Evolutionary conservation across 2,888 invertebrate genomes (phyloP).

Genomic region (Drosophila quasianomalipes): DNA sequence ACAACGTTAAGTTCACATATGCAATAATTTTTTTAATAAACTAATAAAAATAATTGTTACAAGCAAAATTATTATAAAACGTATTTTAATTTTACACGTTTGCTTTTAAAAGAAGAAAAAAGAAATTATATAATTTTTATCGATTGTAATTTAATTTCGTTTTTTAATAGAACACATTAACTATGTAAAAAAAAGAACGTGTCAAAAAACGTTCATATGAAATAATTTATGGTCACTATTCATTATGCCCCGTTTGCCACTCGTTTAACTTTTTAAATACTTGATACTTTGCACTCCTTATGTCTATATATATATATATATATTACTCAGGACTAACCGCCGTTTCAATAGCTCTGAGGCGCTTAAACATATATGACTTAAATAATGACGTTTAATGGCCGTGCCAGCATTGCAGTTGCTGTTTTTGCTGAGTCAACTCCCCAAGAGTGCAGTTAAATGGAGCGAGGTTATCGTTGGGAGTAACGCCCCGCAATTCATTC

Average conservation of each 20-base stretch:
- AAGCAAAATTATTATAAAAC: neutral
- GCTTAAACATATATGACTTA: constrained; percentile 4
- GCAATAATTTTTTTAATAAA: neutral
- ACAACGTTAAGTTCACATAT: no score
- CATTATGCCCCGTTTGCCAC: neutral
- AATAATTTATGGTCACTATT: neutral
- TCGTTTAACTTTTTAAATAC: neutral
- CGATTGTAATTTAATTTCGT: neutral
- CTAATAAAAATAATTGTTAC: no score
- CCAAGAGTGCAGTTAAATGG: constrained; percentile 21
- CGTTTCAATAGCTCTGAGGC: constrained; percentile 23
- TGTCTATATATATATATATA: constrained; percentile 43
- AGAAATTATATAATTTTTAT: neutral
- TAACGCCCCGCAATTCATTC: constrained; percentile 38
- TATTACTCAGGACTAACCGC: constrained; percentile 11
- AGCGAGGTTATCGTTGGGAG: constrained; percentile 31
- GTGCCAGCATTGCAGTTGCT: constrained; percentile 18
- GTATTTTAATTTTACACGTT: neutral
- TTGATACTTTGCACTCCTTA: constrained; percentile 26
- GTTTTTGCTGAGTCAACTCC: constrained; percentile 5
- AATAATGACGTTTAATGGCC: constrained; percentile 27
- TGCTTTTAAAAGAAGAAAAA: neutral
- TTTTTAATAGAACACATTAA: neutral
- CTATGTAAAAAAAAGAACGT: neutral
- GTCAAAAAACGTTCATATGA: neutral